Base-by-base conservation (phyloP, 2,797 vertebrate species). In the Cynodonichthys magdalenae region DNA sequence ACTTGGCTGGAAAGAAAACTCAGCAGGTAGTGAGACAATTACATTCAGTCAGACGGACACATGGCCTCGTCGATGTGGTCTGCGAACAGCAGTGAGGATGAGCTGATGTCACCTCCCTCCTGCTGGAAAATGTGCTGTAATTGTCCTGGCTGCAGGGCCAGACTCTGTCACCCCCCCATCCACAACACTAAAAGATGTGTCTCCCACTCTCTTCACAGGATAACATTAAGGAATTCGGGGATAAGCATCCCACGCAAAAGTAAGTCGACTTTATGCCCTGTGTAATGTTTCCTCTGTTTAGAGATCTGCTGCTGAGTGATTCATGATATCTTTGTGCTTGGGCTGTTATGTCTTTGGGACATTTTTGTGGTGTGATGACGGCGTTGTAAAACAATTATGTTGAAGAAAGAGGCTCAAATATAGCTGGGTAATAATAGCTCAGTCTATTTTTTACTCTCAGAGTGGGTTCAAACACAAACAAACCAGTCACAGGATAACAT, bases 141-240 rank as follows among this genome's bases (percentile, higher is more conserved):
- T 93, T 93, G 90, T 92, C 85, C 90, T 87, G 92, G 90, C 90
- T 90, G 80, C 89, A 84, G 85, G 85, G 88, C 87, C 66, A 90
- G 89, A 90, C 88, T 69, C 75, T 80, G 75, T 79, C 62, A 75
- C 74, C 81, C n/a, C 80, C 87, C 73, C 71, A 66, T 69, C 77
- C 77, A 82, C 80, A 79, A 71, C 71, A 71, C 82, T 82, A 86
- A 85, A 66, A 87, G 74, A 84, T 69, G 66, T 78, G 70, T 86
- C 83, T 85, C 80, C 84, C 87, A 86, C 82, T 91, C 75, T 91
- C 82, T 90, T 90, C 77, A 69, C 92, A 98, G 96, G 95, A 96
- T 89, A 97, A 96, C 93, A 97, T 97, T 89, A 97, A 98, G 92
- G 96, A 97, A 91, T 96, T 98, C 68, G 95, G 95, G 92, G 95